Base-by-base conservation (phyloP, 1,140 invertebrate species). In the Lasioglossum baleicum region DNA sequence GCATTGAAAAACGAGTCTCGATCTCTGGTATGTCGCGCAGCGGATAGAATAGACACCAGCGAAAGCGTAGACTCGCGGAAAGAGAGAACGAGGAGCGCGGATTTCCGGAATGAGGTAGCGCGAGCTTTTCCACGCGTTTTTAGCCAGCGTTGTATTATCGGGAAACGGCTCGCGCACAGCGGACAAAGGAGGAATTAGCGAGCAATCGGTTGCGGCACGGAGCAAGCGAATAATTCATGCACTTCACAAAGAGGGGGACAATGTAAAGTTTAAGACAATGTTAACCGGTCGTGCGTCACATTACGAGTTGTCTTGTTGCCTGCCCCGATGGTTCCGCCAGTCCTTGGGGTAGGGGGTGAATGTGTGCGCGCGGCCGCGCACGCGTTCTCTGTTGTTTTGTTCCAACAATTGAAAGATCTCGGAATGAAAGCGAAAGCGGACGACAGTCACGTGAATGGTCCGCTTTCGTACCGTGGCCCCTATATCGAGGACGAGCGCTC, bases 251-350 rank as follows among this genome's bases (percentile, higher is more conserved):
- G 13, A 35, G 17, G 82, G 67, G 79, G 67, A 84, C 84, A 85
- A 87, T 89, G 82, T 81, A 78, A 89, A 89, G 87, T 87, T 81
- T 80, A 81, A 83, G 75, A 83, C 81, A 70, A 66, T 65, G 81
- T 85, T 81, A 69, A 48, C 69, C 58, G 70, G 74, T 80, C 76
- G 68, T 69, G 73, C 78, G 75, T 73, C 65, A 58, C 61, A 66
- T 71, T 56, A 63, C 73, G 73, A 73, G 83, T 85, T 84, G 74
- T 77, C 81, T 68, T 68, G 61, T 75, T 44, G 73, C 26, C 56
- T 60, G 75, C 68, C 68, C 81, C 73, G 85, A 87, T 84, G 79
- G 76, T 61, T 80, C 70, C 51, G 60, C 44, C 35, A 64, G 63
- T 40, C n/a, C 76, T 61, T 40, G 60, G 10, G 44, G 11, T 1